Conservation (phyloP, 2,888 invertebrate genomes). For the Ectemnius cavifrons region DNA sequence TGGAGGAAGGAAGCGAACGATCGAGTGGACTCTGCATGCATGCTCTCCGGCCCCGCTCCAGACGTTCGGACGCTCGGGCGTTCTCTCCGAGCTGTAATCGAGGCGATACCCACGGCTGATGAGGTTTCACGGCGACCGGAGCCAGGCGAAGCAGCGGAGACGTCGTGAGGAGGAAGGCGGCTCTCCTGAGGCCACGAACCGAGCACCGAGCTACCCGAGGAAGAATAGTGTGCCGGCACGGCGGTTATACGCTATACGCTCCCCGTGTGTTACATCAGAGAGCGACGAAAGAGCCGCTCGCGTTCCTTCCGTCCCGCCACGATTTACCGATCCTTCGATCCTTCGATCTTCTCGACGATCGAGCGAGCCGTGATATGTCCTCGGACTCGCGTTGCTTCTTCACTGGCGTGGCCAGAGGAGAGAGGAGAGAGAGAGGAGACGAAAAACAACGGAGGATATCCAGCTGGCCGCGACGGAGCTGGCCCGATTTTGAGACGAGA, state of each 20-base stretch:
- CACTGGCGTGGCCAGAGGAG: constrained; percentile 21
- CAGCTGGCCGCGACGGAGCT: constrained; percentile 56
- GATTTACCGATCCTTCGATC: background rate
- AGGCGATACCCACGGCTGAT: constrained; percentile 59
- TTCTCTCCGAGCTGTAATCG: constrained; percentile 58
- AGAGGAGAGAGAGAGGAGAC: constrained; percentile 22
- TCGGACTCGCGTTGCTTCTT: too few species aligned
- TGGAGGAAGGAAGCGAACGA: too few species aligned
- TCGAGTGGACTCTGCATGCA: background rate
- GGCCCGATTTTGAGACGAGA: constrained; percentile 59
- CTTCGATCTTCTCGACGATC: background rate
- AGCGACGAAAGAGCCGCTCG: background rate
- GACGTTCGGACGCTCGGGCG: constrained; percentile 56
- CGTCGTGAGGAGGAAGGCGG: too few species aligned
- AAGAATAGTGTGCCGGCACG: too few species aligned
- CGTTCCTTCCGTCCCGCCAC: too few species aligned
- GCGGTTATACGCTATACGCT: too few species aligned
- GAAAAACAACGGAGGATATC: constrained; percentile 41
- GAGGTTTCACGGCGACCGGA: constrained; percentile 56
- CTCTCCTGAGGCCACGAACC: too few species aligned
- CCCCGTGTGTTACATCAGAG: background rate
- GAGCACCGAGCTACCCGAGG: too few species aligned
- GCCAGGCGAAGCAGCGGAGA: constrained; percentile 13
- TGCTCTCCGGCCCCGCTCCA: constrained; percentile 29
- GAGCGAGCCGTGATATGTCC: constrained; percentile 25